Base-by-base conservation (phyloP, 2,797 vertebrate species). In the Potorous gilbertii region DNA sequence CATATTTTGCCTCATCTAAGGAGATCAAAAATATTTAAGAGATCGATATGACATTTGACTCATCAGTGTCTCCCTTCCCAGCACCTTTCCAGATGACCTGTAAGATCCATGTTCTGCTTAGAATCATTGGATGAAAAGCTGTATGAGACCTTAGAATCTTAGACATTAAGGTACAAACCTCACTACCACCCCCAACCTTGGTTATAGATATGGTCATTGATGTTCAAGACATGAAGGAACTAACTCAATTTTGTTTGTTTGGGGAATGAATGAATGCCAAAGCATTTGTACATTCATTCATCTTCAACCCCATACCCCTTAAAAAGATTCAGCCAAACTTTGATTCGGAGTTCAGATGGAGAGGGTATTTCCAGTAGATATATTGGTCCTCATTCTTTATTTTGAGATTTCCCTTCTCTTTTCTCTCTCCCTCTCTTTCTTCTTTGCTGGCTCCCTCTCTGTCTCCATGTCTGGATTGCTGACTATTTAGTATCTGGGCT, bases 401-500 rank as follows among this genome's bases (percentile, higher is more conserved):
- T 87, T 27, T 46, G 9, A 50, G 40, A 24, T 10, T 46, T 46
- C 40, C 8, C 40, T 46, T 81, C 8, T 81, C 9, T 46, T 40
- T 24, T 74, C 29, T 62, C 57, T 59, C 29, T 62, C 11, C 0
- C 56, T 34, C 29, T 62, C 59, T 4, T 14, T n/a, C 59, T 66
- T 14, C 34, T 34, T 66, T 34, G 4, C 34, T 66, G 4, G 13
- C 13, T 66, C 31, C 14, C 4, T 66, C 31, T 66, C 31, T 6
- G 0, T 81, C 18, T 46, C 11, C 29, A 46, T 90, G 46, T 55
- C 56, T 28, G 55, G 55, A 29, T 91, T 93, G 91, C 91, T n/a
- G 55, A 94, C 13, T 52, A 34, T 56, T 57, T 59, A 66, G 89
- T 92, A 55, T 96, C 96, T 90, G 46, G 92, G 46, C 95, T 90